These are phyloP conservation scores for Pristionchus mayeri DNA, from an alignment of 2,888 invertebrate genomes.

Conservation along the genomic window DNA sequence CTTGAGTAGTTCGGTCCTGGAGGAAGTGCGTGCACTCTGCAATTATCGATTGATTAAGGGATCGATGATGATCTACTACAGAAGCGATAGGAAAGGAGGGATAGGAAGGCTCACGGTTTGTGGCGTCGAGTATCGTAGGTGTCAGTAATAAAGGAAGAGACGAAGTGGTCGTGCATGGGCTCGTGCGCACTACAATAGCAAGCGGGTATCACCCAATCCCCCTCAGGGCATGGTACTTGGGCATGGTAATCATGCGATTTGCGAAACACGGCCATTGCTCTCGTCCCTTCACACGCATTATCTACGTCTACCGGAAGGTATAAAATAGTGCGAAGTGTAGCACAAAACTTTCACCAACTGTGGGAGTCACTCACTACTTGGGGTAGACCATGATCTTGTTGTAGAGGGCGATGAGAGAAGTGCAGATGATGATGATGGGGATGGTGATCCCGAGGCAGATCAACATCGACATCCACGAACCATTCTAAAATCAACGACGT, in stretches of 20 bases:
- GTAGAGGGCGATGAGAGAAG: conserved; percentile 77
- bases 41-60: not conserved
- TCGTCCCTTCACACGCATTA: too few relatives aligned
- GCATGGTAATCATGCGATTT: too few relatives aligned
- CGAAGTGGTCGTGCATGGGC: conserved; percentile 65
- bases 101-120: conserved; percentile 61
- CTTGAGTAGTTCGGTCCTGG: conserved; percentile 61
- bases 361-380: conserved; percentile 67
- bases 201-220: not conserved
- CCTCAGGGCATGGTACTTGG: too few relatives aligned
- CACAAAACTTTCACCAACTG: too few relatives aligned
- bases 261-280: too few relatives aligned
- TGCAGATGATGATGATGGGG: conserved; percentile 77
- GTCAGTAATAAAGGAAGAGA: conserved; percentile 72
- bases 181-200: conserved; percentile 65
- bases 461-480: conserved; percentile 78
- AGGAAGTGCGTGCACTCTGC: conserved; percentile 19
- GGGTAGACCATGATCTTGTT: conserved; percentile 76
- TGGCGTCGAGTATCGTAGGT: conserved; percentile 69
- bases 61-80: not conserved
- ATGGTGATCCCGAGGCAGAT: conserved; percentile 77
- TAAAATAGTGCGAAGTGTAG: too few relatives aligned
- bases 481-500: conserved; percentile 76
- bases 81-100: not conserved
- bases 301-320: too few relatives aligned